Base-by-base conservation (phyloP, 2,888 invertebrate genomes). In the Drosophila hamatofila region DNA sequence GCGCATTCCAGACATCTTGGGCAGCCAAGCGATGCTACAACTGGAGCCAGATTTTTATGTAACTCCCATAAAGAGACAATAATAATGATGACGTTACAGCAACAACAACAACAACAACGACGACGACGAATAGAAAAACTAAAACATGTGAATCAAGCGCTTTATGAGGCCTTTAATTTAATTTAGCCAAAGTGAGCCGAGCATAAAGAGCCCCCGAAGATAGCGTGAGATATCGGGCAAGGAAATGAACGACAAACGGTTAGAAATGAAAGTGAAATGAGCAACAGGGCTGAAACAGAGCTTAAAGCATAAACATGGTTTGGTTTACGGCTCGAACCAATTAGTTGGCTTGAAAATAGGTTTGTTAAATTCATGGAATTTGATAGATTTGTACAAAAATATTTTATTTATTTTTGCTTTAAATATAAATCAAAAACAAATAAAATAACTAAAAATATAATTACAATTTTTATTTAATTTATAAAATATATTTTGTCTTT, bases 141-240 rank as follows among this genome's bases (percentile, higher is more conserved):
- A 70, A 44, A 54, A 49, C 42, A 48, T 51, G 44, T 65, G 67
- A 66, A 64, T 75, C 60, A 59, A 64, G 69, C 61, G 71, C 58
- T 70, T 81, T 66, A 81, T 81, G 78, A 78, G 74, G 71, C 69
- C 52, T 71, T 81, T 83, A 78, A 81, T 81, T 81, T 44, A 72
- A 84, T 84, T 81, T 72, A 58, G 61, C 69, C 52, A 81, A 77
- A 68, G 54, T 52, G 55, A 80, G 46, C 37, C 59, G 77, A 59
- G 59, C 71, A 80, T 52, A 73, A 60, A 70, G 54, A 58, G 59
- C 41, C 46, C 52, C 39, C 21, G 18, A 56, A 39, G 54, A 54
- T 54, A 39, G 37, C 54, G 54, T 42, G 51, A 54, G 78, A 75
- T 73, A 72, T 65, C 57, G 41, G 44, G 48, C 48, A 56, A 76